Evolutionary conservation across 2,797 vertebrate genomes (phyloP), one percentile per base, ranked within the genome.

Genomic region (Galago senegalensis): DNA sequence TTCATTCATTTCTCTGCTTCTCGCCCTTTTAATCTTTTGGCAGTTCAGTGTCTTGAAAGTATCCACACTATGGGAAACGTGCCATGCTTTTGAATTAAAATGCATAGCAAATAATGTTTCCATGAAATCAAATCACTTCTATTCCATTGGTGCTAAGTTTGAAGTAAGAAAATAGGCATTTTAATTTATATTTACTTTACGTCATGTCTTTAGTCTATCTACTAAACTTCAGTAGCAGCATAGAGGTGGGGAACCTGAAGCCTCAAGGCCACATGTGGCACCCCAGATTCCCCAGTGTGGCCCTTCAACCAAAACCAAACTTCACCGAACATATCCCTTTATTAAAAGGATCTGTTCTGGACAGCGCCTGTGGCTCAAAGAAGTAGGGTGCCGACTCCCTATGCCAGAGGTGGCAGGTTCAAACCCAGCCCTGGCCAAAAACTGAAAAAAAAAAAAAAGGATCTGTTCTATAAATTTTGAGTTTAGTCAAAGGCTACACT

Each of bases 141-240:
- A 13, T 63, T 76, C 17, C 20, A 20, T 40, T 8, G 37, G 20
- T 60, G 20, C 20, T 49, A 2, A 61, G 4, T 89, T 73, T 96
- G 63, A 91, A 91, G 23, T 92, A 60, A 69, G 11, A 77, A 87
- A 63, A 58, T 5, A 73, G 23, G 61, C 84, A 58, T 25, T 87
- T 53, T 76, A 53, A 43, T 75, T 93, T 89, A 67, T 77, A 61
- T 29, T 65, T 34, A 91, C 60, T 95, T 92, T 58, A 84, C 75
- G 70, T 86, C 34, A 82, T n/a, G 0, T 43, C 10, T 69, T 40
- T 40, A 7, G 18, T 89, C 4, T 76, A 25, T 81, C 89, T 73
- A 86, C 13, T 81, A 72, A 91, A 72, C 3, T 2, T 80, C n/a
- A 7, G 31, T 3, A 2, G 65, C 31, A 3, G 16, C 31, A 17